Conservation (phyloP, 1,140 invertebrate species). For the Cyclargus thomasi region DNA sequence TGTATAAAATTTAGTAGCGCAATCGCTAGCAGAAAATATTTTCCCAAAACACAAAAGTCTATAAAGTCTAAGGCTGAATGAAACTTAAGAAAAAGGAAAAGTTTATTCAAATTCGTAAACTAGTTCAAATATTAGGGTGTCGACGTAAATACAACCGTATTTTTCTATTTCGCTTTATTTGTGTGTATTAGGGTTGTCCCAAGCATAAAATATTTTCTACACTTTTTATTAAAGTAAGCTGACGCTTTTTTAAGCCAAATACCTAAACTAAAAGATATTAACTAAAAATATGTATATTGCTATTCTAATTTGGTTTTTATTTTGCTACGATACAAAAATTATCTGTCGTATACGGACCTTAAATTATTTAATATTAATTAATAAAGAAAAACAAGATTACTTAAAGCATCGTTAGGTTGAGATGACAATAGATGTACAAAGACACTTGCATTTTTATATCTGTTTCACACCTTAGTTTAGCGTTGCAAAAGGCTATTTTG, state of each 20-base stretch:
- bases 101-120: slow-evolving; percentile 4
- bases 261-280: not conserved
- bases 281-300: not conserved
- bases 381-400: no score
- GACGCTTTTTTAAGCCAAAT: not conserved
- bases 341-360: no score
- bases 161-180: slow-evolving; percentile 1
- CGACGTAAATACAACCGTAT: slow-evolving; percentile 11
- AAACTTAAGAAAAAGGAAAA: not conserved
- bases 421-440: no score
- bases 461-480: no score
- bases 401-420: no score
- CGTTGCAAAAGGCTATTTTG: no score
- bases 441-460: no score
- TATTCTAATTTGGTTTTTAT: no score
- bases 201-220: not conserved
- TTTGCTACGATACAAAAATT: no score
- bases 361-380: no score
- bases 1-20: no score
- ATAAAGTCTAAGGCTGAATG: no score
- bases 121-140: slow-evolving; percentile 11
- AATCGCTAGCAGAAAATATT: not conserved
- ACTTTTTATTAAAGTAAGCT: not conserved
- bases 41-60: not conserved
- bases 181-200: not conserved